Evolutionary conservation across 2,888 invertebrate species (phyloP).

Genomic region (Nymphalis polychloros): DNA sequence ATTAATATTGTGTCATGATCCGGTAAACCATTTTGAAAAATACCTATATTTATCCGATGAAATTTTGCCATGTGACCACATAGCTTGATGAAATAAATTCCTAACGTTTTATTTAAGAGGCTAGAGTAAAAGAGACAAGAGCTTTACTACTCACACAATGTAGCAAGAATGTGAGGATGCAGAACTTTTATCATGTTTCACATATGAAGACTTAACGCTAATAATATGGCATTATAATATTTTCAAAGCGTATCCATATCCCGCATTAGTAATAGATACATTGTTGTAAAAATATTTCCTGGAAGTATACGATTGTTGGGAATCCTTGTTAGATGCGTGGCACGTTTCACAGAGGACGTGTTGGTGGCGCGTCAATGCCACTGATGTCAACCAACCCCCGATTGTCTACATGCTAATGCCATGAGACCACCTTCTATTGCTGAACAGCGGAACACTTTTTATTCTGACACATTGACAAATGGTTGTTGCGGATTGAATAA

Average conservation of each 20-base stretch:
- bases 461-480: constrained; percentile 61
- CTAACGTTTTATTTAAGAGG: too few species aligned
- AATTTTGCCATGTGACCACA: too few species aligned
- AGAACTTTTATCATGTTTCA: neutral
- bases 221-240: neutral
- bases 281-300: constrained; percentile 45
- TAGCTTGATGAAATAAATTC: too few species aligned
- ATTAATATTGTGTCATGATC: too few species aligned
- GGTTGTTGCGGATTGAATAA: constrained; percentile 62
- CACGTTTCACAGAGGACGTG: constrained; percentile 71
- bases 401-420: constrained; percentile 67
- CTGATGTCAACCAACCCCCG: constrained; percentile 64
- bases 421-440: constrained; percentile 56
- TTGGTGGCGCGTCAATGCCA: constrained; percentile 57
- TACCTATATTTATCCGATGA: too few species aligned
- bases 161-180: neutral
- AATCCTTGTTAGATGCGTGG: constrained; percentile 48
- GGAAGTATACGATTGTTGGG: constrained; percentile 48
- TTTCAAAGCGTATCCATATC: constrained; percentile 20
- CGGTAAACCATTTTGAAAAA: too few species aligned
- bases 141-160: too few species aligned
- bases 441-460: constrained; percentile 52
- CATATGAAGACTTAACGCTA: neutral
- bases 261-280: constrained; percentile 29
- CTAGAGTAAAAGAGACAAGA: too few species aligned